phyloP scores from a whole-genome alignment of 2,888 invertebrate genomes.

The Cotesia congregata region DNA sequence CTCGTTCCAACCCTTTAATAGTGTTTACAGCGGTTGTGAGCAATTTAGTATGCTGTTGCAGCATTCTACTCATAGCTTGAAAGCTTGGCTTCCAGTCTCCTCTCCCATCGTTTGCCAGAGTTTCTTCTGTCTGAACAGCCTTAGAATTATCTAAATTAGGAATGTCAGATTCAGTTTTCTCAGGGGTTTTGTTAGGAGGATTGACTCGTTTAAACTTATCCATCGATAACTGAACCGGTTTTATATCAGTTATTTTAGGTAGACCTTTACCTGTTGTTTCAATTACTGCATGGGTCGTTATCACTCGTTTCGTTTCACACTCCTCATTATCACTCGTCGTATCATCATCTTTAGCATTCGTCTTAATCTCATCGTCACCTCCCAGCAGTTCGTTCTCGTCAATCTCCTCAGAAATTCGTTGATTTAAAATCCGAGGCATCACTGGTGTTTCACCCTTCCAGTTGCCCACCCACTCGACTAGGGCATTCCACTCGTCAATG shows the following conservation, averaged over 20 bases:
- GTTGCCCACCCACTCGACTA: not conserved
- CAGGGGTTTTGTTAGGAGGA: too few relatives aligned
- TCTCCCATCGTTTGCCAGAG: too few relatives aligned
- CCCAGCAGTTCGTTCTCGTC: not conserved
- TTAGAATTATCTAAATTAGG: too few relatives aligned
- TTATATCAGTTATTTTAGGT: slow-evolving; percentile 4
- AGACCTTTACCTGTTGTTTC: slow-evolving; percentile 9
- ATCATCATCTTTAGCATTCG: not conserved
- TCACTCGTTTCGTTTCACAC: not conserved
- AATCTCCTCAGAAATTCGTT: slow-evolving; percentile 5
- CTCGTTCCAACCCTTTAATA: too few relatives aligned
- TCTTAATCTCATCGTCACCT: not conserved
- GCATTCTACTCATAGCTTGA: too few relatives aligned
- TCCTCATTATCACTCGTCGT: not conserved
- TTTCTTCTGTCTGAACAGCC: too few relatives aligned
- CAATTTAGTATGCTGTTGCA: too few relatives aligned
- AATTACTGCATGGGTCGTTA: not conserved
- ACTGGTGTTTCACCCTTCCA: slow-evolving; percentile 2
- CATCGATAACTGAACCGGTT: too few relatives aligned
- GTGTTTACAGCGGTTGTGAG: too few relatives aligned
- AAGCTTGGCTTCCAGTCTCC: too few relatives aligned
- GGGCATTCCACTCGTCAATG: not conserved
- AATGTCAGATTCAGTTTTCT: too few relatives aligned
- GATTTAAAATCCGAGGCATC: not conserved
- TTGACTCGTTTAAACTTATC: too few relatives aligned